Evolutionary conservation across 1,140 invertebrate genomes (phyloP).

Genomic region (Drosophila truncata): DNA sequence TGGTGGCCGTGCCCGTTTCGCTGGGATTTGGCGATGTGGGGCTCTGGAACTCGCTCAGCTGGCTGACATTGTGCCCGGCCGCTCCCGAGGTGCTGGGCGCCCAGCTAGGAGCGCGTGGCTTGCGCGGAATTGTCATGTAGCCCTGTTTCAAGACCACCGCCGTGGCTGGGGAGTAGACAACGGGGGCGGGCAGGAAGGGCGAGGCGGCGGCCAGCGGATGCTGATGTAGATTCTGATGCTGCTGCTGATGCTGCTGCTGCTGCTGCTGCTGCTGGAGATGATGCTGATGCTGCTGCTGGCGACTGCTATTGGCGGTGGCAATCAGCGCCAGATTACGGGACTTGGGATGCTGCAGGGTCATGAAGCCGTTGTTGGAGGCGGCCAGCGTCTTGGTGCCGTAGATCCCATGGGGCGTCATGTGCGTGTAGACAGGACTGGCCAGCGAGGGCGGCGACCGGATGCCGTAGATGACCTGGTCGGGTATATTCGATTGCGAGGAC

Average conservation of each 20-base stretch:
- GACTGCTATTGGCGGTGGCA: constrained; percentile 86
- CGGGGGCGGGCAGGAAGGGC: constrained; percentile 88
- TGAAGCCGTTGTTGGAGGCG: constrained; percentile 77
- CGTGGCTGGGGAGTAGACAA: constrained; percentile 85
- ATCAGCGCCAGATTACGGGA: constrained; percentile 78
- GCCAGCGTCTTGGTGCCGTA: constrained; percentile 80
- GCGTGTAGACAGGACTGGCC: constrained; percentile 83
- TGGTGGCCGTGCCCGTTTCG: constrained; percentile 86
- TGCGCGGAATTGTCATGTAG: constrained; percentile 93
- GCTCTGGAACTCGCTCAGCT: constrained; percentile 82
- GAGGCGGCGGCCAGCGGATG: constrained; percentile 86
- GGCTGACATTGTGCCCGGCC: constrained; percentile 74
- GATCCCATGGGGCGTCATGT: constrained; percentile 82
- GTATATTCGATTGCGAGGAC: constrained; percentile 91
- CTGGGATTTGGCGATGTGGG: constrained; percentile 86
- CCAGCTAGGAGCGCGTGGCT: constrained; percentile 93
- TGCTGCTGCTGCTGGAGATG: constrained; percentile 42
- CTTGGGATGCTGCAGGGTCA: constrained; percentile 85
- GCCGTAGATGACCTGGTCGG: constrained; percentile 86
- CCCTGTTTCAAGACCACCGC: constrained; percentile 89
- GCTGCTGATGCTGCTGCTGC: too few relatives aligned
- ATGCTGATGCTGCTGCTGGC: constrained; percentile 67
- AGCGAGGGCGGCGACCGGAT: constrained; percentile 77
- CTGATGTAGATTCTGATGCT: constrained; percentile 82
- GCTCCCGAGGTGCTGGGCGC: constrained; percentile 87